A percentile compares a stretch with the other conserved stretches of the same genome.
Conservation (phyloP, 2,797 vertebrate species). For the Argya squamiceps region DNA sequence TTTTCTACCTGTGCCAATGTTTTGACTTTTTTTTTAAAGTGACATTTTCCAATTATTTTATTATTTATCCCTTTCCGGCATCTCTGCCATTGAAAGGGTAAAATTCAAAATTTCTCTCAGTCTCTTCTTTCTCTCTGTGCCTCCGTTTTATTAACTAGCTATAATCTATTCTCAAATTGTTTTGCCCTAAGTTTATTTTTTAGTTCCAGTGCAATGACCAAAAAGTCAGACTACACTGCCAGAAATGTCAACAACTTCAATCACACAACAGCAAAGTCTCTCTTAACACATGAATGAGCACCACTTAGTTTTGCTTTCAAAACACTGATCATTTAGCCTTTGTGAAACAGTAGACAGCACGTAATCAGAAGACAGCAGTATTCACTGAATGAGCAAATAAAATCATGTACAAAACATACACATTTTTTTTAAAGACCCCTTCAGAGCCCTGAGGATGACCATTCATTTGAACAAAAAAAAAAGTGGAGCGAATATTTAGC, state of each 20-base stretch:
- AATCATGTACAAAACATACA: neutral
- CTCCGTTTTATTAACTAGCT: neutral
- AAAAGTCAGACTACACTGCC: neutral
- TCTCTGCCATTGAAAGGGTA: neutral
- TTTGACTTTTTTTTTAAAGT: neutral
- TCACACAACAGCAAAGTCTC: neutral
- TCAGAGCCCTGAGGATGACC: neutral
- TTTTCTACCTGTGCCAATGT: neutral
- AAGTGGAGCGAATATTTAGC: neutral
- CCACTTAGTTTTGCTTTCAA: slow-evolving; percentile 24
- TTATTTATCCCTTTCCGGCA: neutral
- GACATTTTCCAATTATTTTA: neutral
- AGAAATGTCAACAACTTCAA: slow-evolving; percentile 6
- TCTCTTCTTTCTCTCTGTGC: neutral
- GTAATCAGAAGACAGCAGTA: neutral
- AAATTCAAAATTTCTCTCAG: neutral
- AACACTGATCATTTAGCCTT: neutral
- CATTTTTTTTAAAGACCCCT: neutral
- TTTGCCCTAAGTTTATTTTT: neutral
- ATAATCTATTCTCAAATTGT: neutral
- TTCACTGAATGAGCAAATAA: neutral
- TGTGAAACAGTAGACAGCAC: neutral
- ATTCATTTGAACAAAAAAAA: neutral
- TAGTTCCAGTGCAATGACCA: neutral
- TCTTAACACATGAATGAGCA: neutral